A percentile compares a stretch with the other conserved stretches of the same genome.
Evolutionary conservation across 2,888 invertebrate genomes (phyloP).

Genomic region (Lasius platythorax): DNA sequence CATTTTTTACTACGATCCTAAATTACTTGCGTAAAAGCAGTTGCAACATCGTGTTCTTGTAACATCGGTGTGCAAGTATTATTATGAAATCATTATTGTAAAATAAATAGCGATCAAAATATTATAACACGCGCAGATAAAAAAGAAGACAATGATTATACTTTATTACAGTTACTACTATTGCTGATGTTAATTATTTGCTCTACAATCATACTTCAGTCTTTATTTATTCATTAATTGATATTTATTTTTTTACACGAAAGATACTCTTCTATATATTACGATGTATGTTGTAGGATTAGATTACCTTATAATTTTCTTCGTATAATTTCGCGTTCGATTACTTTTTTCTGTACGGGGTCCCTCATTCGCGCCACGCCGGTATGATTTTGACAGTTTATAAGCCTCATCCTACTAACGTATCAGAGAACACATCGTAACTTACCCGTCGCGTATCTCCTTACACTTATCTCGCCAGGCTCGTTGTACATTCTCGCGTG

Average conservation of each 20-base stretch:
- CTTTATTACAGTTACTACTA: not conserved
- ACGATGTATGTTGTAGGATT: not conserved
- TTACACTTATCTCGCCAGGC: constrained; percentile 76
- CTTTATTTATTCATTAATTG: not conserved
- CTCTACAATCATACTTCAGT: not conserved
- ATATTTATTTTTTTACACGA: not conserved
- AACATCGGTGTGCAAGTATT: constrained; percentile 19
- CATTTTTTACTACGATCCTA: constrained; percentile 22
- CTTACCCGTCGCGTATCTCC: constrained; percentile 76
- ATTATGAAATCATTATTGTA: constrained; percentile 1
- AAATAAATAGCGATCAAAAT: not conserved
- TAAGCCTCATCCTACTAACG: constrained; percentile 67
- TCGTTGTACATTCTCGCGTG: constrained; percentile 76
- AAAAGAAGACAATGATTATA: not conserved
- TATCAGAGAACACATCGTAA: constrained; percentile 73
- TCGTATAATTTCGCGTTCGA: constrained; percentile 3
- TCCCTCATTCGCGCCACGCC: constrained; percentile 13
- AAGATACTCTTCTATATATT: not conserved
- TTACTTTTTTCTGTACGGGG: not conserved
- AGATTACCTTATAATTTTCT: not conserved
- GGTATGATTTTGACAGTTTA: constrained; percentile 74
- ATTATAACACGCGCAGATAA: not conserved
- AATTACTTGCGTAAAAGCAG: constrained; percentile 18
- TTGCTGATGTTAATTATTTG: not conserved
- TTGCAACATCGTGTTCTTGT: not conserved